A percentile compares a stretch with the other conserved stretches of the same genome.
Conservation (phyloP, 2,113 vertebrate genomes). For the Pachyramphus minor region DNA sequence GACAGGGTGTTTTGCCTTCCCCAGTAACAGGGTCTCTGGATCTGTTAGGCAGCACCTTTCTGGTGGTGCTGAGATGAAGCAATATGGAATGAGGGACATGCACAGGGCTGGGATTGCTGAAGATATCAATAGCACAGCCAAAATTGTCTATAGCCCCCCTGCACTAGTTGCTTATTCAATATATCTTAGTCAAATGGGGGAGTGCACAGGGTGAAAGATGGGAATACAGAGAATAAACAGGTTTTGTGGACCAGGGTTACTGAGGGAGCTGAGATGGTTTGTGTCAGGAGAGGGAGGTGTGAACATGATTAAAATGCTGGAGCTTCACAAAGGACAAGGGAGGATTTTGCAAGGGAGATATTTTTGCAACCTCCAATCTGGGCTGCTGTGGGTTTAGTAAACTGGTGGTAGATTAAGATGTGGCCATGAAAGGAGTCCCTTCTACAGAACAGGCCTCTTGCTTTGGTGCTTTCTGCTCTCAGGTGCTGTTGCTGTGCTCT, state of each 20-base stretch:
- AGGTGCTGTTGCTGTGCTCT: neutral
- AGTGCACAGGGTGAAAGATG: neutral
- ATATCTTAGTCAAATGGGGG: neutral
- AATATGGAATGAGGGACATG: neutral
- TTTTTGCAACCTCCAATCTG: neutral
- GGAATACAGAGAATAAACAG: neutral
- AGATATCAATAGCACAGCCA: neutral
- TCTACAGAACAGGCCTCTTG: neutral
- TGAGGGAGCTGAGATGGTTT: neutral
- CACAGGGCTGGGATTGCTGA: neutral
- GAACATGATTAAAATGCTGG: neutral
- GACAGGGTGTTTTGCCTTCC: neutral
- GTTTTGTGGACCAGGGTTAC: neutral
- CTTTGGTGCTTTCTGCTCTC: neutral
- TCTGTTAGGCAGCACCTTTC: neutral
- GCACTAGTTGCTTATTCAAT: neutral
- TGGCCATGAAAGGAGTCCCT: neutral
- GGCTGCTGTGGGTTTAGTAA: neutral
- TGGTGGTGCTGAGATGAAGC: neutral
- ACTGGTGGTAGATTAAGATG: accelerated
- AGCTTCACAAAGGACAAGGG: neutral
- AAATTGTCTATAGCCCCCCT: neutral
- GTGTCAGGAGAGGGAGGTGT: neutral
- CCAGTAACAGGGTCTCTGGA: accelerated
- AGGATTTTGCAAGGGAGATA: neutral